Conservation (phyloP, 1,140 invertebrate genomes). For the Lycorma delicatula region DNA sequence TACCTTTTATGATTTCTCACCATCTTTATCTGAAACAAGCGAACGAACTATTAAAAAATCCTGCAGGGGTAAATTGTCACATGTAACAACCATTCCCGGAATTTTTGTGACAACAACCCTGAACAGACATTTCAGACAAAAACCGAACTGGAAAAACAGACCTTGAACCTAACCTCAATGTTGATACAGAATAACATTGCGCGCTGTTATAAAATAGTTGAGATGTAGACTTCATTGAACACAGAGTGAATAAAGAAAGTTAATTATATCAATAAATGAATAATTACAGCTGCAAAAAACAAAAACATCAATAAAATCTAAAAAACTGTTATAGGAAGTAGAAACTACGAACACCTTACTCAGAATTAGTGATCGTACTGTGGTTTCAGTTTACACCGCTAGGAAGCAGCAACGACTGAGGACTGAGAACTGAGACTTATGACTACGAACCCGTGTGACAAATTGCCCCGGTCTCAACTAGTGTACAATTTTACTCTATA, state of each 20-base stretch:
- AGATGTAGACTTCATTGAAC: neutral
- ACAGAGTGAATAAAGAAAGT: neutral
- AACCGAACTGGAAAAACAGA: neutral
- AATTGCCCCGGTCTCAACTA: neutral
- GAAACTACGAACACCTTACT: neutral
- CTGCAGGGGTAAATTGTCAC: neutral
- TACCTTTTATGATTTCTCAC: neutral
- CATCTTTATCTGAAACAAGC: neutral
- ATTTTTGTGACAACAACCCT: neutral
- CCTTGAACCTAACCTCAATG: neutral
- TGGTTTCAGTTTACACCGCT: neutral
- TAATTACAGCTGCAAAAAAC: neutral
- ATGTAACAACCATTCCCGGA: neutral
- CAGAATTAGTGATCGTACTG: neutral
- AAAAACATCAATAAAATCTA: neutral
- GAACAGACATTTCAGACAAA: neutral
- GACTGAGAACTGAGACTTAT: neutral
- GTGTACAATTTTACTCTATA: no score
- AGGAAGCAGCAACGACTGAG: neutral
- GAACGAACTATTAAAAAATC: neutral
- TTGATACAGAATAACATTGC: neutral
- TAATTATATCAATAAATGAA: neutral
- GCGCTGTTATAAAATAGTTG: neutral
- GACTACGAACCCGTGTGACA: constrained; percentile 1
- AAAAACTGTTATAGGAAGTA: neutral